Evolutionary conservation across 2,888 invertebrate genomes (phyloP), one percentile per base, ranked within the genome.

Genomic region (Chironomus tentans): DNA sequence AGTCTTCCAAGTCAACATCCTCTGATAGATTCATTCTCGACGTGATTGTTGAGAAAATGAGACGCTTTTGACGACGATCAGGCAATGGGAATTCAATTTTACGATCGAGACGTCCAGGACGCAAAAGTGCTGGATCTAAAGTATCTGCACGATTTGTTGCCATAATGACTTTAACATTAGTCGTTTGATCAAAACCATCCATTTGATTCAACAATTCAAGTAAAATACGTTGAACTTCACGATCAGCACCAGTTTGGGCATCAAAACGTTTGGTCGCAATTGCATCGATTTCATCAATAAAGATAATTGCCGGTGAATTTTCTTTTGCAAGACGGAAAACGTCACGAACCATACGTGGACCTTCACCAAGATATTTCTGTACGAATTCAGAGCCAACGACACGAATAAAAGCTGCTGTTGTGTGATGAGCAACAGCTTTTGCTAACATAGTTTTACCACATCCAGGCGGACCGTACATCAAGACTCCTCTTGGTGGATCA

Each of bases 371-470:
- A 83, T 99, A 99, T 82, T 99, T 99, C 85, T 99, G 99, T 4
- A 99, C 99, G 83, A 99, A 99, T 85, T 99, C 99, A 0, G 98
- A 98, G 4, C 99, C 99, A 18, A 99, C 99, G 15, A 99, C 99
- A 78, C 98, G 90, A 80, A 99, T 98, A 82, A 99, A 99, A 1
- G 98, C 95, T 80, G 98, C 98, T 88, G 97, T 98, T 50, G 98
- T 98, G 81, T 98, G 98, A 87, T 98, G 96, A 15, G 98, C 98
- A 6, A 98, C 98, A 78, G 98, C 98, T 84, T 99, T 99, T 46
- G 99, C 99, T 80, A 99, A 86, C 98, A 99, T 98, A 76, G 99
- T 99, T 86, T 99, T 99, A 38, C 99, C 99, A 84, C 98, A 98
- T 1, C 99, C 94, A 0, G 99, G 98, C n/a, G 99, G 99, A 0